A percentile compares a stretch with the other conserved stretches of the same genome.
Evolutionary conservation across 2,113 vertebrate genomes (phyloP).

Genomic region (Ceuthmochares aereus): DNA sequence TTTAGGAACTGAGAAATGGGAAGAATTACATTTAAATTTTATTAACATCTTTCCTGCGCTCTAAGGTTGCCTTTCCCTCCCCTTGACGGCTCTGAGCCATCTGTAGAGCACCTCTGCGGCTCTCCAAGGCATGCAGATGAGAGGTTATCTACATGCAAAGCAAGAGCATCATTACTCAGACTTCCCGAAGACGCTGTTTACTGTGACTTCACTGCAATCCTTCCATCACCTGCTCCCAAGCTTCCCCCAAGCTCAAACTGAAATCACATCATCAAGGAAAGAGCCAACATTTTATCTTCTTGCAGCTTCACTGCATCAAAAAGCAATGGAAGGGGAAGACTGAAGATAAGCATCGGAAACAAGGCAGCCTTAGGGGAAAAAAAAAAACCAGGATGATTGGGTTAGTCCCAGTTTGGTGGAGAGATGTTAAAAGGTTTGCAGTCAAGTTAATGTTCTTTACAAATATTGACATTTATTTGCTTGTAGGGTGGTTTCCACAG

Average conservation of each 20-base stretch:
- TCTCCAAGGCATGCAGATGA: slow-evolving; percentile 26
- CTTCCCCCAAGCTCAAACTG: background rate
- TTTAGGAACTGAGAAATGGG: slow-evolving; percentile 72
- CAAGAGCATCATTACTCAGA: background rate
- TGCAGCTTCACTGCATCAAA: background rate
- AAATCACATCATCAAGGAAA: background rate
- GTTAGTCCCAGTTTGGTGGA: background rate
- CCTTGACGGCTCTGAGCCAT: slow-evolving; percentile 44
- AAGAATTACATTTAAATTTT: slow-evolving; percentile 74
- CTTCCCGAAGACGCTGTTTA: background rate
- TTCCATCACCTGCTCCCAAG: background rate
- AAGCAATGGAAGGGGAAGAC: background rate
- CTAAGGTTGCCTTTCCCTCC: slow-evolving; percentile 44
- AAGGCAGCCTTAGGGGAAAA: background rate
- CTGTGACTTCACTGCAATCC: background rate
- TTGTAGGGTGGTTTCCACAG: background rate
- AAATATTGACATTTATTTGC: background rate
- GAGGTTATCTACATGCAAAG: slow-evolving; percentile 38
- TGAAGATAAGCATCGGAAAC: background rate
- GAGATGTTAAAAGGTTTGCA: background rate
- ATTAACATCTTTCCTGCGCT: slow-evolving; percentile 60
- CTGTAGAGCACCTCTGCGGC: slow-evolving; percentile 44
- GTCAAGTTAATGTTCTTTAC: background rate
- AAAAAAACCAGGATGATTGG: background rate
- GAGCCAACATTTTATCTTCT: background rate